phyloP scores from a whole-genome alignment of 2,888 invertebrate species.

The Incurvaria masculella region DNA sequence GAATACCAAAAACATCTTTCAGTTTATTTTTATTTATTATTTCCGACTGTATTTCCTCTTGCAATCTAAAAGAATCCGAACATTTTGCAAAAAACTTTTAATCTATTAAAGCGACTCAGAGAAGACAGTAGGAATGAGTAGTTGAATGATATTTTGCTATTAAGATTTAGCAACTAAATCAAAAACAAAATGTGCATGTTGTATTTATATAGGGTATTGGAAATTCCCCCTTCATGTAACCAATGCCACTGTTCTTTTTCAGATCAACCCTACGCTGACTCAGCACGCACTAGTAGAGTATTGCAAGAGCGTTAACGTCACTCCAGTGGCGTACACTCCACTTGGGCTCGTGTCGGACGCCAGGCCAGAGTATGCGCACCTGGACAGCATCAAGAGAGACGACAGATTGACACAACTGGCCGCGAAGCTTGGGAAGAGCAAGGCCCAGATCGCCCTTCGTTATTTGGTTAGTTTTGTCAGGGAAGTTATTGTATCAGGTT shows the following conservation, averaged over 20 bases:
- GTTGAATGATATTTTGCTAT: too few relatives aligned
- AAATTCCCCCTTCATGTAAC: not conserved
- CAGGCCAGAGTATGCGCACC: constrained; percentile 42
- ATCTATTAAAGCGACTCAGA: too few relatives aligned
- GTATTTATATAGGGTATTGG: too few relatives aligned
- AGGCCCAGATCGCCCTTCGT: constrained; percentile 63
- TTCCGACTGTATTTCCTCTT: too few relatives aligned
- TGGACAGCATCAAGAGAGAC: constrained; percentile 58
- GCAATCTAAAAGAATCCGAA: too few relatives aligned
- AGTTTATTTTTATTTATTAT: too few relatives aligned
- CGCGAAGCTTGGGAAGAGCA: constrained; percentile 61
- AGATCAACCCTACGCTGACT: constrained; percentile 64
- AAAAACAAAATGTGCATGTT: too few relatives aligned
- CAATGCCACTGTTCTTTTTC: constrained; percentile 32
- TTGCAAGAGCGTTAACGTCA: constrained; percentile 61
- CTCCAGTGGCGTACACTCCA: constrained; percentile 72
- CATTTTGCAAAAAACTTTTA: too few relatives aligned
- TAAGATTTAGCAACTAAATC: too few relatives aligned
- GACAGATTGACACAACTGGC: constrained; percentile 54
- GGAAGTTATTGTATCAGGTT: too few relatives aligned
- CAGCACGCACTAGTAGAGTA: constrained; percentile 67
- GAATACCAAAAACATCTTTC: too few relatives aligned
- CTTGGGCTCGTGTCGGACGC: constrained; percentile 54
- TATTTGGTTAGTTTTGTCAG: constrained; percentile 58
- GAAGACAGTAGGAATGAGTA: too few relatives aligned